Conservation (phyloP, 1,140 invertebrate genomes). For the Belonocnema kinseyi region DNA sequence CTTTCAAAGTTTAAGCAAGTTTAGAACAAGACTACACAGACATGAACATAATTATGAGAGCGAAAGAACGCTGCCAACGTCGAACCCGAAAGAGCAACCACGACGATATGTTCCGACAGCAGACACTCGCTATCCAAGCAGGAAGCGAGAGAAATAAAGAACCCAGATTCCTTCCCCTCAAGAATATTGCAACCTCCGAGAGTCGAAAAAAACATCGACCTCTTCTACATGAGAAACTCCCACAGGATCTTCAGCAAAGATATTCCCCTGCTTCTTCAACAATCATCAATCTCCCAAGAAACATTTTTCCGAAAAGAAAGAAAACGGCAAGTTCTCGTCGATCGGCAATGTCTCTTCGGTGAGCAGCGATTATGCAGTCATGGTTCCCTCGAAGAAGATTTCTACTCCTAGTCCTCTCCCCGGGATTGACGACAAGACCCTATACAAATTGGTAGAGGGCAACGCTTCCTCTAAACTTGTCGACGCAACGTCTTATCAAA, state of each 20-base stretch:
- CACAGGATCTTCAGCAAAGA: conserved; percentile 76
- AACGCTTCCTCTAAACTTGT: neutral
- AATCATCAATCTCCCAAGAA: conserved; percentile 78
- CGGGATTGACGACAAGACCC: conserved; percentile 40
- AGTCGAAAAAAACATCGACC: conserved; percentile 72
- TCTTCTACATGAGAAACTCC: conserved; percentile 75
- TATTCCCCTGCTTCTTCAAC: conserved; percentile 79
- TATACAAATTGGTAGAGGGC: conserved; percentile 9
- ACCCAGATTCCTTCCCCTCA: conserved; percentile 69
- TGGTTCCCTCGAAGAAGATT: conserved; percentile 54
- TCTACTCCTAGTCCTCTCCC: conserved; percentile 50
- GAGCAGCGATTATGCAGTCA: conserved; percentile 54
- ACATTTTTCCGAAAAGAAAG: conserved; percentile 61
- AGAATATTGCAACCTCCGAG: conserved; percentile 68
- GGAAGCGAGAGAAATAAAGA: conserved; percentile 67
- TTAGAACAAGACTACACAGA: conserved; percentile 73
- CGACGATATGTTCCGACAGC: conserved; percentile 74
- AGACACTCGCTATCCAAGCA: conserved; percentile 78
- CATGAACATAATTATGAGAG: conserved; percentile 68
- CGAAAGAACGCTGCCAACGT: conserved; percentile 51
- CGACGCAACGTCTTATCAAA: neutral
- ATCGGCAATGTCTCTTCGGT: conserved; percentile 36
- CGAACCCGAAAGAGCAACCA: conserved; percentile 57
- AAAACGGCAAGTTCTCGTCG: conserved; percentile 39
- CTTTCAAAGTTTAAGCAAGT: conserved; percentile 66